Conservation (phyloP, 1,140 invertebrate species). For the Caenorhabditis remanei region DNA sequence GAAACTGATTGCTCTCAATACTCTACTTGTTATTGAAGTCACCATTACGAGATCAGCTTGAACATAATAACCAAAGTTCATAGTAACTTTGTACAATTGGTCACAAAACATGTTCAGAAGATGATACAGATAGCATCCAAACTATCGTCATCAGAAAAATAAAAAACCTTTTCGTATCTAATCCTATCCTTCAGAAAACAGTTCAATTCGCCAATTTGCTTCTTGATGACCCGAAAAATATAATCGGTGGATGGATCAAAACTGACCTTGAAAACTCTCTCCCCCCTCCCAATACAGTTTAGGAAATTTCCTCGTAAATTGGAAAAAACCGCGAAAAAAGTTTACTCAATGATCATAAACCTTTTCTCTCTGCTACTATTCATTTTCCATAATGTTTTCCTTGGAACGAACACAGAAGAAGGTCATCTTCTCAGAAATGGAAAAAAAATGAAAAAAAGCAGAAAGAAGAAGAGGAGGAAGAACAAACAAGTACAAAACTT, state of each 20-base stretch:
- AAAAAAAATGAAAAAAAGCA: background rate
- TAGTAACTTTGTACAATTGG: no score
- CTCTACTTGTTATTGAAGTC: no score
- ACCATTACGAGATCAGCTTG: no score
- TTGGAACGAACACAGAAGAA: slow-evolving; percentile 30
- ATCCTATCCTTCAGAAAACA: background rate
- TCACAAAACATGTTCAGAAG: no score
- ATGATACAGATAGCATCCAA: no score
- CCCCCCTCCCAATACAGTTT: slow-evolving; percentile 9
- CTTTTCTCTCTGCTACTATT: background rate
- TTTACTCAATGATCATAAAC: slow-evolving; percentile 34
- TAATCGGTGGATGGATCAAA: background rate
- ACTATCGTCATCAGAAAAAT: no score
- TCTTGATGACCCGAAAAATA: background rate
- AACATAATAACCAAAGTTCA: no score
- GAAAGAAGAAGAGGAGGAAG: slow-evolving; percentile 10
- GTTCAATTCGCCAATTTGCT: slow-evolving; percentile 32
- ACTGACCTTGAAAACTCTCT: slow-evolving; percentile 27
- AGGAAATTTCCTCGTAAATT: background rate
- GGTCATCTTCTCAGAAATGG: slow-evolving; percentile 7
- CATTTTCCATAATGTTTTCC: background rate
- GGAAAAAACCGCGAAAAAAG: slow-evolving; percentile 34
- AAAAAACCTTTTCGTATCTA: background rate
- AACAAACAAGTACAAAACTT: slow-evolving; percentile 27
- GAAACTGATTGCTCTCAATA: no score